Percentiles rank a stretch among this genome's conserved stretches.
Conservation (phyloP, 2,888 invertebrate genomes). For the Blastobasis adustella region DNA sequence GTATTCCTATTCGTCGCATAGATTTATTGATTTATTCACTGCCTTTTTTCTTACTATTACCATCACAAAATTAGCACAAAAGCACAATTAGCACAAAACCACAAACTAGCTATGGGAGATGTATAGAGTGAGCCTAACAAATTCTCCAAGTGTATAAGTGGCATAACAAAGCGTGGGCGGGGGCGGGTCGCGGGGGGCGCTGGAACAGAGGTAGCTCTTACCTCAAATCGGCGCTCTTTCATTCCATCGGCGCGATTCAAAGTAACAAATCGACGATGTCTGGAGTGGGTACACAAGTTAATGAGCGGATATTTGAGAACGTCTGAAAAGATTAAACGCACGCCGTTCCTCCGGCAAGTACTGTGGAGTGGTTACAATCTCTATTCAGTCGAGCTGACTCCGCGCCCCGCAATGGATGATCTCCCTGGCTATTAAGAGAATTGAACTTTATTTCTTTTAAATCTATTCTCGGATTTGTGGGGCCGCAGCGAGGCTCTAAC, state of each 20-base stretch:
- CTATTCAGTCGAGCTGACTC: conserved; percentile 30
- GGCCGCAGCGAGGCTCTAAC: no score
- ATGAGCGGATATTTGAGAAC: conserved; percentile 66
- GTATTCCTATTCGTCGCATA: no score
- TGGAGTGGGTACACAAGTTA: conserved; percentile 67
- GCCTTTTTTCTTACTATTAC: no score
- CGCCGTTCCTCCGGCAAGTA: conserved; percentile 53
- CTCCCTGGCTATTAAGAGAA: not conserved
- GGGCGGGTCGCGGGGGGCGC: no score
- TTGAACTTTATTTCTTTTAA: not conserved
- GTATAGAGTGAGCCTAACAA: no score
- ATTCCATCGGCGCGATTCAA: conserved; percentile 58
- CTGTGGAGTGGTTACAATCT: conserved; percentile 35
- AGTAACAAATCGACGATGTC: conserved; percentile 65
- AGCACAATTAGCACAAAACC: no score
- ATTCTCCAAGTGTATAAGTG: no score
- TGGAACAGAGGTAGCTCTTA: no score
- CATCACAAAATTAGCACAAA: no score
- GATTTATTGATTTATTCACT: no score
- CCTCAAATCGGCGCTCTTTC: conserved; percentile 31
- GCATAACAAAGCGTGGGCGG: no score
- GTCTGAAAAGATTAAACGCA: conserved; percentile 67
- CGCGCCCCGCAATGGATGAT: conserved; percentile 25
- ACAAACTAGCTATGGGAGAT: no score
- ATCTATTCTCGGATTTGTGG: not conserved